These are phyloP conservation scores for Drosophila histrio DNA, from an alignment of 2,888 invertebrate species.

Conservation along the genomic window DNA sequence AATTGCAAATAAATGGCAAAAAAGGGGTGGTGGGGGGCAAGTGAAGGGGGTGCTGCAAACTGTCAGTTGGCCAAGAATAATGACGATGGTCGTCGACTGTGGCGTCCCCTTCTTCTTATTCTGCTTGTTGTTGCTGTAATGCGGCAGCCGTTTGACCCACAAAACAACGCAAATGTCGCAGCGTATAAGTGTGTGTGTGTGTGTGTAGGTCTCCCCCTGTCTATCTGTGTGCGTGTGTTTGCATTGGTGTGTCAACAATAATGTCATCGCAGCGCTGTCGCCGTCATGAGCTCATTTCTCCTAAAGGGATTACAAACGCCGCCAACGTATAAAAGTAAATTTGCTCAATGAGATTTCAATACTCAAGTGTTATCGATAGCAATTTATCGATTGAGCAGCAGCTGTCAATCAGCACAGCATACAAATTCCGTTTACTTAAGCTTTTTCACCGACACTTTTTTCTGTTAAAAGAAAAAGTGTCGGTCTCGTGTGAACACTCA, in stretches of 20 bases:
- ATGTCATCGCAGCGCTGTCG: conserved; percentile 21
- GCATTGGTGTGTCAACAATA: conserved; percentile 39
- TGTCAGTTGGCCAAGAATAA: conserved; percentile 42
- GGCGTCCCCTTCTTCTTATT: conserved; percentile 1
- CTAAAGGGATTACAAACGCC: conserved; percentile 22
- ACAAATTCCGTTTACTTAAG: no score
- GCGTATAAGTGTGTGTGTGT: conserved; percentile 9
- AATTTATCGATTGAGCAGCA: conserved; percentile 4
- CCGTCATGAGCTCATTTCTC: conserved; percentile 45
- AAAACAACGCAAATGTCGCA: conserved; percentile 51
- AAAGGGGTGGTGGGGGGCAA: background rate
- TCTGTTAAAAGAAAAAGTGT: no score
- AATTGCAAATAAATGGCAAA: conserved; percentile 30
- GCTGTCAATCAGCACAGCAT: no score
- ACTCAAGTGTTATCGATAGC: conserved; percentile 5
- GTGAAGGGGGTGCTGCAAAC: background rate
- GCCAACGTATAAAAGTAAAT: conserved; percentile 11
- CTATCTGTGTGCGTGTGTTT: conserved; percentile 7
- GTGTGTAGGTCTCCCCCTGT: background rate
- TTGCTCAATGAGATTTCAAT: conserved; percentile 7
- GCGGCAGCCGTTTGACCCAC: conserved; percentile 65
- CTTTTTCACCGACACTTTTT: no score
- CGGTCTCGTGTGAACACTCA: no score
- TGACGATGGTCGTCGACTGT: conserved; percentile 20
- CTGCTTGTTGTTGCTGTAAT: conserved; percentile 24